Evolutionary conservation across 2,113 vertebrate genomes (phyloP).

Genomic region (Catharus minimus): DNA sequence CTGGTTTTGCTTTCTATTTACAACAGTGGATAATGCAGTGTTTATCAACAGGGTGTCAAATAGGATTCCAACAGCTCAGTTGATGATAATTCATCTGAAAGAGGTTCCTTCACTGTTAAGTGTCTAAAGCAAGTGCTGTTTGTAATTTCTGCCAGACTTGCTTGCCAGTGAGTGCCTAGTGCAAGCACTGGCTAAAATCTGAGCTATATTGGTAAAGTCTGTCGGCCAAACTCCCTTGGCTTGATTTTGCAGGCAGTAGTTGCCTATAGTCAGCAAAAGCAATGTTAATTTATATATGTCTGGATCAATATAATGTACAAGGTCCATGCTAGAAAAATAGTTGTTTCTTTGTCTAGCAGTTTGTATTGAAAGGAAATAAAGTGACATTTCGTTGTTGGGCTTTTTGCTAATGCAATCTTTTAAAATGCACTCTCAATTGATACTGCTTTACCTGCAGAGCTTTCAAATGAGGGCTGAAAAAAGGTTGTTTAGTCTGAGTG

Average conservation of each 20-base stretch:
- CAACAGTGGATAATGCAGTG: background rate
- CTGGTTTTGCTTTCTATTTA: background rate
- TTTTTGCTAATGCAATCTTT: background rate
- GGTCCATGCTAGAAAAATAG: background rate
- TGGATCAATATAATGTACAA: background rate
- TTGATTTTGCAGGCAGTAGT: background rate
- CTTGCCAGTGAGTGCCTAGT: background rate
- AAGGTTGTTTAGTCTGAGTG: background rate
- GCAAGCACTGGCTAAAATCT: background rate
- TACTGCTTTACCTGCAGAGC: background rate
- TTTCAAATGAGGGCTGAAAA: background rate
- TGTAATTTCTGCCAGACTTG: background rate
- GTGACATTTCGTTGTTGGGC: background rate
- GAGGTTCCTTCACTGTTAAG: background rate
- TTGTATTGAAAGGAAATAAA: background rate
- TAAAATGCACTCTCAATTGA: background rate
- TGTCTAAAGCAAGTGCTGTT: background rate
- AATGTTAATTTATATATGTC: background rate
- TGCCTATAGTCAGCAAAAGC: background rate
- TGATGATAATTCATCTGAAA: background rate
- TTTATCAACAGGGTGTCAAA: background rate
- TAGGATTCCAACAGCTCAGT: background rate
- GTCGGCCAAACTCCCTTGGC: background rate
- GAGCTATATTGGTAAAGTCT: background rate
- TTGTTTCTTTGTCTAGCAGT: background rate